These are phyloP conservation scores for Cynopterus brachyotis DNA, from an alignment of 2,113 vertebrate species.

Conservation along the genomic window DNA sequence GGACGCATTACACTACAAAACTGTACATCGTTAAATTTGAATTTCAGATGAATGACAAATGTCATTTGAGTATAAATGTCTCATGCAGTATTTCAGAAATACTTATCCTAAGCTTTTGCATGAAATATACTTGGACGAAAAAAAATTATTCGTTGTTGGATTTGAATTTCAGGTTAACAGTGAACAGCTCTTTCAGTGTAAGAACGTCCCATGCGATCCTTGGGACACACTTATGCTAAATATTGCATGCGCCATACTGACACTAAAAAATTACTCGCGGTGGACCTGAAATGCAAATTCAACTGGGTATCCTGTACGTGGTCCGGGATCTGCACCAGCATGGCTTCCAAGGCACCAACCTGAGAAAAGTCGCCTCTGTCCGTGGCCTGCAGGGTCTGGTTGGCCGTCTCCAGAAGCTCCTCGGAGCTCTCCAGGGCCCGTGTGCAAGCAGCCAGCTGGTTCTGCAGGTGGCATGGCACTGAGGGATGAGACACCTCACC, in stretches of 20 bases:
- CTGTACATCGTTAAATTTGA: neutral
- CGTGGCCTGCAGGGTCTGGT: constrained; percentile 91
- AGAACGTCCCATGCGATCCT: neutral
- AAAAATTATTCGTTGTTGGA: neutral
- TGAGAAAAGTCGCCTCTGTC: constrained; percentile 89
- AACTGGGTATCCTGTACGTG: neutral
- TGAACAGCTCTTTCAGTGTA: neutral
- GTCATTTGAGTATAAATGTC: neutral
- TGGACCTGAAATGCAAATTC: neutral
- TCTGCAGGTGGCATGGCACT: constrained; percentile 79
- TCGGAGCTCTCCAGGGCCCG: constrained; percentile 97
- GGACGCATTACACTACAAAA: neutral
- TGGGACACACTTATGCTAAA: neutral
- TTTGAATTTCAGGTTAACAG: neutral
- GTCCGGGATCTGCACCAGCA: accelerated
- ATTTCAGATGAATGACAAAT: neutral
- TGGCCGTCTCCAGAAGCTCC: constrained; percentile 95
- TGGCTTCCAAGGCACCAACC: constrained; percentile 77
- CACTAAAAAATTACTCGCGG: neutral
- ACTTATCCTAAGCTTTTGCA: neutral
- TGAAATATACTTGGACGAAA: neutral
- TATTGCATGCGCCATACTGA: neutral
- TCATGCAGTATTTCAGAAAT: neutral
- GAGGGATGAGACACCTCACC: neutral
- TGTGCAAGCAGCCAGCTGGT: constrained; percentile 91